Evolutionary conservation across 2,797 vertebrate genomes (phyloP), one percentile per base, ranked within the genome.

Genomic region (Podargus strigoides): DNA sequence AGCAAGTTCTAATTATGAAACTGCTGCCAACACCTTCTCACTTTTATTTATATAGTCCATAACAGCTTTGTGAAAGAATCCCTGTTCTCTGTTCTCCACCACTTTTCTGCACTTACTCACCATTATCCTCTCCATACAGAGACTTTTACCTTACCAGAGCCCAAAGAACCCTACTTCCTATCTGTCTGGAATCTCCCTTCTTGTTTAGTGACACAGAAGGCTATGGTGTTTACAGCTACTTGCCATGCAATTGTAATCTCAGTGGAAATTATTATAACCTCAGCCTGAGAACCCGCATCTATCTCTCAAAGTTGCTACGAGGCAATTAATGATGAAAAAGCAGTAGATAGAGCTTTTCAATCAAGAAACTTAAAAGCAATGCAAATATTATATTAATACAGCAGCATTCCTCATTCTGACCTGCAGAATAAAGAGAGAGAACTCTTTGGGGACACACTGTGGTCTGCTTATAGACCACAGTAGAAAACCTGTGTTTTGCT

Each of bases 41-140:
- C 21, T 87, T 89, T 94, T 93, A 90, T 95, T 93, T 92, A 70
- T 72, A 30, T 36, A 87, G 78, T 32, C 37, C 41, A 86, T 11
- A 37, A 60, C 7, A 83, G 23, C 52, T 69, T 79, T 70, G 42
- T 66, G 42, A 75, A 91, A 87, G 34, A 79, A 85, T 46, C 19
- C 19, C 28, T 41, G 13, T 50, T 70, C 50, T 72, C 41, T 66
- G 6, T 52, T 91, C 64, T 83, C 28, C 26, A 66, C 14, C 2
- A 10, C 60, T 79, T 63, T 59, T 5, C 68, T 87, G n/a, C 3
- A 63, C 10, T 64, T 68, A 20, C 30, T 75, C 86, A 46, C 15
- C 47, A 26, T 80, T 86, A n/a, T 62, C 14, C 18, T 62, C 42
- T 92, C 66, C 21, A 39, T 12, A 76, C 3, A 55, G 50, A 42